Evolutionary conservation across 2,888 invertebrate genomes (phyloP).

Genomic region (Amaurobius ferox): DNA sequence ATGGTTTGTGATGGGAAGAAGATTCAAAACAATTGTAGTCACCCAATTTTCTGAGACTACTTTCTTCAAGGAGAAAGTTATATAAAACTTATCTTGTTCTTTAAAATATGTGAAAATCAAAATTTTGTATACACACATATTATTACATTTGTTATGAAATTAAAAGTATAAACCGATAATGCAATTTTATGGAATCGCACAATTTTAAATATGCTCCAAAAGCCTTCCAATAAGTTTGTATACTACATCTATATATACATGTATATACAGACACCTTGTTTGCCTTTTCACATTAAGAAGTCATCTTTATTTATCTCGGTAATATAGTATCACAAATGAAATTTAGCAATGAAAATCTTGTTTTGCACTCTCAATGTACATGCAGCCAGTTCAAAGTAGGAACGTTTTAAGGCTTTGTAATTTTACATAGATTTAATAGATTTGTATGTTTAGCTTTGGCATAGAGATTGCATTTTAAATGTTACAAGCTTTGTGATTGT

Average conservation of each 20-base stretch:
- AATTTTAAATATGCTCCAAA: background rate
- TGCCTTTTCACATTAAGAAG: constrained; percentile 45
- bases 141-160: too few species aligned
- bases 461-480: constrained; percentile 37
- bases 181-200: background rate
- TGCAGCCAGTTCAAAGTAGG: constrained; percentile 60
- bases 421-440: constrained; percentile 30
- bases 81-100: too few species aligned
- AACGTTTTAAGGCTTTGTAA: constrained; percentile 27
- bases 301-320: constrained; percentile 40
- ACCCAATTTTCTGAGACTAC: too few species aligned
- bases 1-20: too few species aligned
- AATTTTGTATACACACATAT: too few species aligned
- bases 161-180: too few species aligned
- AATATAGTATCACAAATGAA: constrained; percentile 38
- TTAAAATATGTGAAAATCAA: too few species aligned
- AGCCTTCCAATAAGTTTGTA: too few species aligned
- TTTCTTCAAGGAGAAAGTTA: too few species aligned
- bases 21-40: too few species aligned
- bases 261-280: constrained; percentile 29
- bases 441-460: constrained; percentile 51
- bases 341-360: constrained; percentile 40
- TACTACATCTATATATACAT: too few species aligned
- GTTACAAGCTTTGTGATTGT: constrained; percentile 45
- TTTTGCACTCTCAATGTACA: constrained; percentile 53